phyloP scores from a whole-genome alignment of 2,888 invertebrate species.

The Lepidonotus clava region DNA sequence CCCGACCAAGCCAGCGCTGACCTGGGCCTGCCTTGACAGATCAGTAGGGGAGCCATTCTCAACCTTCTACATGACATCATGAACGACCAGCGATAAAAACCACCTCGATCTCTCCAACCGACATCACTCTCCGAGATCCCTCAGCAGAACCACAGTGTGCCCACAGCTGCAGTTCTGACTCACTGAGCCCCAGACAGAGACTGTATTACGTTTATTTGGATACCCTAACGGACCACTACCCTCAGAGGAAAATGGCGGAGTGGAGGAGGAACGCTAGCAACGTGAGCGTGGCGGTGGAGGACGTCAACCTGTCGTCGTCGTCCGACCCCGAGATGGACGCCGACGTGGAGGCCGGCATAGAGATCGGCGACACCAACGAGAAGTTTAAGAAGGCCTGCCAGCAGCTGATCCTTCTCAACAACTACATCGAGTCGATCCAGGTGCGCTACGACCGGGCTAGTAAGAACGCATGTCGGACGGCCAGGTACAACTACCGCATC shows the following conservation, averaged over 20 bases:
- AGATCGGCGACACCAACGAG: neutral
- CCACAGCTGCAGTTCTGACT: neutral
- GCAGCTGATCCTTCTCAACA: slow-evolving; percentile 52
- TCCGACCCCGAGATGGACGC: neutral
- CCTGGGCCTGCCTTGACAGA: slow-evolving; percentile 14
- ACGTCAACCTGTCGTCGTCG: too few relatives aligned
- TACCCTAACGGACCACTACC: neutral
- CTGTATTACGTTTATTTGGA: neutral
- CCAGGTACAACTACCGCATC: slow-evolving; percentile 52
- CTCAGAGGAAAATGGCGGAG: neutral
- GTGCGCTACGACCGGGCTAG: slow-evolving; percentile 49
- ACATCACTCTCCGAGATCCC: neutral
- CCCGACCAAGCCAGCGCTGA: neutral
- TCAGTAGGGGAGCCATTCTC: slow-evolving; percentile 18
- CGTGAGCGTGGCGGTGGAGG: neutral
- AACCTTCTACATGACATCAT: neutral
- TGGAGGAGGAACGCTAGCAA: neutral
- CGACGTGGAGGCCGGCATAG: slow-evolving; percentile 15
- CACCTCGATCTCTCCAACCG: neutral
- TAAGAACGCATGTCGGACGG: neutral
- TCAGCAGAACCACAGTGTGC: neutral
- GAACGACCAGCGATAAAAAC: neutral
- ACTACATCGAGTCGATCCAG: slow-evolving; percentile 38
- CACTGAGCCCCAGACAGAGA: too few relatives aligned
- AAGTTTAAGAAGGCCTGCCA: slow-evolving; percentile 56